A percentile compares a stretch with the other conserved stretches of the same genome.
Evolutionary conservation across 2,888 invertebrate genomes (phyloP).

Genomic region (Hartigia nigra): DNA sequence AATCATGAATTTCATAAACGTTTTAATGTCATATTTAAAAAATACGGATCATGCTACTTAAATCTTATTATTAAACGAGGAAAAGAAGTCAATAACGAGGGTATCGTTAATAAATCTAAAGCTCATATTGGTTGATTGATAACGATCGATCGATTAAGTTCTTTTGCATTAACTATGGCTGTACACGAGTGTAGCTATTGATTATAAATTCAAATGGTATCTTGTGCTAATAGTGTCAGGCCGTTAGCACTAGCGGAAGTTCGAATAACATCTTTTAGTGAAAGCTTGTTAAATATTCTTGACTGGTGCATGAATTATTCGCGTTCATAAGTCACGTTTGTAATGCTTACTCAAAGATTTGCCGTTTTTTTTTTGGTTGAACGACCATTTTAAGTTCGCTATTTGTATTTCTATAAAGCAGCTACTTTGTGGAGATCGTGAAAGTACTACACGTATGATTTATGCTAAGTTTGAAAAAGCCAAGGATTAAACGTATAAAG

Average conservation of each 20-base stretch:
- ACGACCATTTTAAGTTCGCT: background rate
- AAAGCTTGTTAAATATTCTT: constrained; percentile 9
- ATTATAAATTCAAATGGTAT: background rate
- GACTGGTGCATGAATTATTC: background rate
- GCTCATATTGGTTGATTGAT: background rate
- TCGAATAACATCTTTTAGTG: constrained; percentile 9
- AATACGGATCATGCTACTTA: background rate
- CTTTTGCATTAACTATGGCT: background rate
- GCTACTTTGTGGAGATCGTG: background rate
- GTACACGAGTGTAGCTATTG: background rate
- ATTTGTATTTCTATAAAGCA: background rate
- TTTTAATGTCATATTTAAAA: background rate
- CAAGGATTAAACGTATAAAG: background rate
- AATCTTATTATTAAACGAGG: background rate
- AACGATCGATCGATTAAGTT: background rate
- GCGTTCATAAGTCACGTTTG: background rate
- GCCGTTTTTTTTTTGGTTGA: background rate
- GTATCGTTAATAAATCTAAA: background rate
- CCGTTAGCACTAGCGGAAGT: constrained; percentile 6
- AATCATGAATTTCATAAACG: background rate
- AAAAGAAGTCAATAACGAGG: background rate
- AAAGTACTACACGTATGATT: background rate
- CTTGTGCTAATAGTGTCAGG: background rate
- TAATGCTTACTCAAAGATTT: background rate
- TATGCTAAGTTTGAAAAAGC: background rate